These are phyloP conservation scores for Chaetura pelagica DNA, from an alignment of 2,113 vertebrate genomes.

Conservation along the genomic window DNA sequence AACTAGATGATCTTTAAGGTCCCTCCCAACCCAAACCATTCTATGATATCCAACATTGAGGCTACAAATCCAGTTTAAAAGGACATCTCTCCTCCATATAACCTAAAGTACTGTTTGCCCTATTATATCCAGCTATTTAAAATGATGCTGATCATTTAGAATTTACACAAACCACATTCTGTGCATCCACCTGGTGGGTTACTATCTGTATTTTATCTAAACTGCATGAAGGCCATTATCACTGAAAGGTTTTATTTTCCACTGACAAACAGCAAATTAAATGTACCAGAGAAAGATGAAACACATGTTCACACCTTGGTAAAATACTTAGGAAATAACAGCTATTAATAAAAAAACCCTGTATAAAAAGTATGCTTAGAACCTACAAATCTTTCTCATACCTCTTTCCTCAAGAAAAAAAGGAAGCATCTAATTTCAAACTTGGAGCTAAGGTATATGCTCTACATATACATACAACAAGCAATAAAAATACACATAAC, in stretches of 20 bases:
- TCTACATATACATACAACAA: not conserved
- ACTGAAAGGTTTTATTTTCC: not conserved
- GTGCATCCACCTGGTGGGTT: not conserved
- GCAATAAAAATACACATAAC: not conserved
- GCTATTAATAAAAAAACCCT: not conserved
- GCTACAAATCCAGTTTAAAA: not conserved
- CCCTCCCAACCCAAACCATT: too few species aligned
- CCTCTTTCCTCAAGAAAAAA: not conserved
- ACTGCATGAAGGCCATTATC: not conserved
- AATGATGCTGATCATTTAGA: not conserved
- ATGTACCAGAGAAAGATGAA: not conserved
- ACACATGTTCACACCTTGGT: not conserved
- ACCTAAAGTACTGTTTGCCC: not conserved
- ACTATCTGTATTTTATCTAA: not conserved
- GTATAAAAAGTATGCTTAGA: not conserved
- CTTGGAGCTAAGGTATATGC: not conserved
- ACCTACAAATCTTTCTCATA: fast-evolving
- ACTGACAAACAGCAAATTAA: not conserved
- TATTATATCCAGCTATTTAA: not conserved
- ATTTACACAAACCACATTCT: not conserved
- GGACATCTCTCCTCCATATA: not conserved
- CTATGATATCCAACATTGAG: not conserved
- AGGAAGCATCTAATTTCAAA: not conserved
- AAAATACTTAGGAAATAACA: not conserved
- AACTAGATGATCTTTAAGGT: too few species aligned